These are phyloP conservation scores for Melanotaenia duboulayi DNA, from an alignment of 2,113 vertebrate species.

Conservation along the genomic window DNA sequence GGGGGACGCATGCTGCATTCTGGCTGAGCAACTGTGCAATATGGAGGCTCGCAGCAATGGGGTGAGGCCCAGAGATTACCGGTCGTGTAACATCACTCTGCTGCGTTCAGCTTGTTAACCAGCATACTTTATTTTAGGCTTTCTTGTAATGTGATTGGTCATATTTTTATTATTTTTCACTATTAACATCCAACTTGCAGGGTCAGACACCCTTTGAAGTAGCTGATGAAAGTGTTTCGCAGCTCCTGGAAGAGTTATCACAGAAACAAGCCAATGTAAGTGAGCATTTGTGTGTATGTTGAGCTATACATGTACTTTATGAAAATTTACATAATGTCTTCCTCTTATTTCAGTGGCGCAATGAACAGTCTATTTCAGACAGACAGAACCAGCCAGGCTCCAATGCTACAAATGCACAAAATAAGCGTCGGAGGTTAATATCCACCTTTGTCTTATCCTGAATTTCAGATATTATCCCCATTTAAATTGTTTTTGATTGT, in stretches of 20 bases:
- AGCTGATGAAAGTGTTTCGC: slow-evolving; percentile 87
- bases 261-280: slow-evolving; percentile 88
- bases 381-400: slow-evolving; percentile 73
- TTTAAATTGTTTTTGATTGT: background rate
- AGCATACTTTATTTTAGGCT: background rate
- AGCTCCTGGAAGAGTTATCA: slow-evolving; percentile 86
- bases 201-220: slow-evolving; percentile 92
- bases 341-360: slow-evolving; percentile 72
- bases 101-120: background rate
- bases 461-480: background rate
- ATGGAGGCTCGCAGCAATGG: slow-evolving; percentile 93
- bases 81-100: background rate
- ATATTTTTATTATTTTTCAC: background rate
- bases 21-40: slow-evolving; percentile 92
- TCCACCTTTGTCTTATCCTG: background rate
- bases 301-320: background rate
- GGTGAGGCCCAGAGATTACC: slow-evolving; percentile 78
- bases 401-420: slow-evolving; percentile 56
- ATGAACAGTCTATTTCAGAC: slow-evolving; percentile 74
- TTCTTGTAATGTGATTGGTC: background rate
- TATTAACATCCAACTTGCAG: slow-evolving; percentile 62
- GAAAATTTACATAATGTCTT: background rate
- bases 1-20: slow-evolving; percentile 89
- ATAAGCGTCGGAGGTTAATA: slow-evolving; percentile 76
- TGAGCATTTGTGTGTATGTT: background rate